phyloP scores from a whole-genome alignment of 1,140 invertebrate genomes.

The Calosoma granatense region DNA sequence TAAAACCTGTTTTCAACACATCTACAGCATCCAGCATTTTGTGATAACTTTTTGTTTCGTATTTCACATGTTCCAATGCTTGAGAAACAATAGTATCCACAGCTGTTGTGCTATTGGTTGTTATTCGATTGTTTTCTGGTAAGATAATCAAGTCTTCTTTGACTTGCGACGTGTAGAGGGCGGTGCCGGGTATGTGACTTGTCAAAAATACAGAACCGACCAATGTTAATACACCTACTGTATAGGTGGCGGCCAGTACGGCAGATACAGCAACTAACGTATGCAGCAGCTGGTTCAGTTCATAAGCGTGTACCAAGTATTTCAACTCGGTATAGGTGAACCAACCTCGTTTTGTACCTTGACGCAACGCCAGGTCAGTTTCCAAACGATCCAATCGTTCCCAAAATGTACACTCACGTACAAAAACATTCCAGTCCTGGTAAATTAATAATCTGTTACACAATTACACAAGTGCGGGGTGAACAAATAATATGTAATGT shows the following conservation, averaged over 20 bases:
- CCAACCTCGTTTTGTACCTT: constrained; percentile 62
- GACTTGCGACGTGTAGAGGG: constrained; percentile 19
- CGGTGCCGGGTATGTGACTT: constrained; percentile 44
- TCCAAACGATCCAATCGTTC: constrained; percentile 57
- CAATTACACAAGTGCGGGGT: constrained; percentile 12
- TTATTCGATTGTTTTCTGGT: background rate
- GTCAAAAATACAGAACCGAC: constrained; percentile 56
- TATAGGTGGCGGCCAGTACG: constrained; percentile 59
- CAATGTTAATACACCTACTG: constrained; percentile 57
- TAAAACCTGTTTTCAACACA: constrained; percentile 28
- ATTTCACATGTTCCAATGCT: constrained; percentile 5
- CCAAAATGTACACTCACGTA: constrained; percentile 60
- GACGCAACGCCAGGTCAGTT: constrained; percentile 52
- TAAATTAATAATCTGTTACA: constrained; percentile 8
- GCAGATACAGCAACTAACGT: constrained; percentile 49
- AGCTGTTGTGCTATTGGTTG: background rate
- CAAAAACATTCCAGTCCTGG: constrained; percentile 77
- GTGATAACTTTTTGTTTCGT: background rate
- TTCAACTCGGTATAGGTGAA: constrained; percentile 76
- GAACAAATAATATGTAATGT: constrained; percentile 7
- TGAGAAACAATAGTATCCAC: background rate
- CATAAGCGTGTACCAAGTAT: constrained; percentile 45
- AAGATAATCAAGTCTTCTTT: background rate
- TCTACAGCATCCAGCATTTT: constrained; percentile 21
- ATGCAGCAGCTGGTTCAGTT: constrained; percentile 40